Evolutionary conservation across 2,888 invertebrate species (phyloP).

Genomic region (Heliconius erato): DNA sequence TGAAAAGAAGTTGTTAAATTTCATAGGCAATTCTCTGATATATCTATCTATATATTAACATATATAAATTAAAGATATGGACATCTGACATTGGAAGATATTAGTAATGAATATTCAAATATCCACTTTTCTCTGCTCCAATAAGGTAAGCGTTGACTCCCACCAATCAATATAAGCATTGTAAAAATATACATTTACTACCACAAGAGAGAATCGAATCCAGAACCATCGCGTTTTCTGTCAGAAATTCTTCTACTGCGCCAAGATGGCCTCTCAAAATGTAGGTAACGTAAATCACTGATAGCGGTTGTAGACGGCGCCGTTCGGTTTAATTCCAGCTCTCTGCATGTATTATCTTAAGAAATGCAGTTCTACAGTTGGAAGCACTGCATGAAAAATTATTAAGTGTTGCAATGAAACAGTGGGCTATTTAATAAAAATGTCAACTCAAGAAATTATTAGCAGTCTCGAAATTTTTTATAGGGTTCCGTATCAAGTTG

Average conservation of each 20-base stretch:
- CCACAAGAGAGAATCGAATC: background rate
- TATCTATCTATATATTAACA: too few relatives aligned
- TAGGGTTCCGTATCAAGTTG: too few relatives aligned
- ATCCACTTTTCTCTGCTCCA: too few relatives aligned
- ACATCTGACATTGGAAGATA: too few relatives aligned
- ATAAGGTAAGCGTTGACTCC: too few relatives aligned
- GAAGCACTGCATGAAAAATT: constrained; percentile 18
- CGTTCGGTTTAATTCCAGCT: constrained; percentile 70
- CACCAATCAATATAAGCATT: too few relatives aligned
- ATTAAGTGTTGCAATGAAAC: constrained; percentile 20
- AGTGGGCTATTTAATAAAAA: constrained; percentile 13
- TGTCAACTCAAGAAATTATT: constrained; percentile 1
- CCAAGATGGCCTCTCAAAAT: constrained; percentile 60
- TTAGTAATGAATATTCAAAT: too few relatives aligned
- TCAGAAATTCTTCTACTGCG: background rate
- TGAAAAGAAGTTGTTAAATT: background rate
- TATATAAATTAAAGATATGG: too few relatives aligned
- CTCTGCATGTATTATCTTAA: constrained; percentile 62
- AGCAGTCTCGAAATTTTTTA: background rate
- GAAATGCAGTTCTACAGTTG: constrained; percentile 48
- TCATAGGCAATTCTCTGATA: background rate
- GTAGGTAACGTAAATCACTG: constrained; percentile 76
- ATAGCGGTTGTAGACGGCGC: constrained; percentile 65
- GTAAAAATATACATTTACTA: background rate
- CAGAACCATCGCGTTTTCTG: background rate